phyloP scores from a whole-genome alignment of 2,888 invertebrate species.

The Diarsia brunnea region DNA sequence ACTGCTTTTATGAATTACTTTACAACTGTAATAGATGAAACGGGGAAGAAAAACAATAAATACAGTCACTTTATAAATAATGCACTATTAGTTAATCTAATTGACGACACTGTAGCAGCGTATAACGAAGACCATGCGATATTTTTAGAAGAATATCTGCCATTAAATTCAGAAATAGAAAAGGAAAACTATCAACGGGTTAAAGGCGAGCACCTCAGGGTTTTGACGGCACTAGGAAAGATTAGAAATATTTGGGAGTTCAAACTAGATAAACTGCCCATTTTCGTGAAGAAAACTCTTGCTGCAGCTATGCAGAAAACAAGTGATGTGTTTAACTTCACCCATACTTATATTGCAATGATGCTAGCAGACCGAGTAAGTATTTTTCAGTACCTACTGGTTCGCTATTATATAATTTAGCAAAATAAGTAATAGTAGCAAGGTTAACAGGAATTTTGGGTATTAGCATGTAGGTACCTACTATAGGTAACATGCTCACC shows the following conservation, averaged over 20 bases:
- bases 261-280: conserved; percentile 71
- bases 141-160: conserved; percentile 75
- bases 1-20: conserved; percentile 75
- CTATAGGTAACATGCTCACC: background rate
- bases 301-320: conserved; percentile 70
- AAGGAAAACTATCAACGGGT: conserved; percentile 72
- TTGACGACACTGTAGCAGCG: conserved; percentile 71
- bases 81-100: conserved; percentile 68
- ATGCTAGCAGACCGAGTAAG: conserved; percentile 73
- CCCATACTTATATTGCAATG: conserved; percentile 73
- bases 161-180: conserved; percentile 68
- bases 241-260: conserved; percentile 64
- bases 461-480: background rate
- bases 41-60: conserved; percentile 72
- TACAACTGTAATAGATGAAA: conserved; percentile 72
- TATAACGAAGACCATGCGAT: conserved; percentile 71
- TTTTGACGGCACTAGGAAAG: conserved; percentile 66
- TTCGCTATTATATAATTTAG: background rate
- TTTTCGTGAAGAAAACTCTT: conserved; percentile 74
- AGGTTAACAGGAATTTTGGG: background rate
- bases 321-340: conserved; percentile 73
- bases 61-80: conserved; percentile 64
- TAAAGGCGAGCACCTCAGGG: conserved; percentile 61
- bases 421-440: background rate
- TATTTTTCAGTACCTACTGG: conserved; percentile 10